phyloP scores from a whole-genome alignment of 2,113 vertebrate genomes.

The Labeo catla region DNA sequence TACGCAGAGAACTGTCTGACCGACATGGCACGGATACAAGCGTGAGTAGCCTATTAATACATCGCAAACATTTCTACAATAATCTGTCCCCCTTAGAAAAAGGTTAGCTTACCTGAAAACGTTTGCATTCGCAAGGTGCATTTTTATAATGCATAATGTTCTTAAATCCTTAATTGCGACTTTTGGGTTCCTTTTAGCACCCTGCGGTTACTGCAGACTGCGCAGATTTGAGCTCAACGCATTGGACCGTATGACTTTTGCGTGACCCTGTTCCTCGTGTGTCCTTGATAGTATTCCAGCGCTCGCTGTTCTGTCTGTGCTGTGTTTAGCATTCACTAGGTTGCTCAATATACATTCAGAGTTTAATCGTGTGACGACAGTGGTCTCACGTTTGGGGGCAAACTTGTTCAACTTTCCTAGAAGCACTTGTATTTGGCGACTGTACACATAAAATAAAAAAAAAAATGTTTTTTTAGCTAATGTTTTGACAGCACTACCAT shows the following conservation, averaged over 20 bases:
- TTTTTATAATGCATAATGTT: constrained; percentile 12
- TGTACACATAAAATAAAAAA: not conserved
- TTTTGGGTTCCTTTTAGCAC: not conserved
- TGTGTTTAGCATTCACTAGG: not conserved
- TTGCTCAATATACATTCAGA: not conserved
- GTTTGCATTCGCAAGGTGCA: constrained; percentile 24
- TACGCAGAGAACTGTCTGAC: no score
- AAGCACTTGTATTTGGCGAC: not conserved
- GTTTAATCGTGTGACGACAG: not conserved
- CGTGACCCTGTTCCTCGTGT: not conserved
- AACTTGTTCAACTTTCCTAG: not conserved
- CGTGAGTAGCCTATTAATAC: no score
- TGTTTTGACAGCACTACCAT: constrained; percentile 15
- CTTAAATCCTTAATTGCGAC: not conserved
- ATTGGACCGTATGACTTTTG: not conserved
- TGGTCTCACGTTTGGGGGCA: not conserved
- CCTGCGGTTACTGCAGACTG: not conserved
- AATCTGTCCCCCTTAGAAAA: not conserved
- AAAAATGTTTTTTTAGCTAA: no score
- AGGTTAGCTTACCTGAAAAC: constrained; percentile 27
- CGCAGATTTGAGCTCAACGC: not conserved
- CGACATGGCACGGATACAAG: no score
- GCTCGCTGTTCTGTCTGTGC: not conserved
- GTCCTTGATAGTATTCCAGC: constrained; percentile 8
- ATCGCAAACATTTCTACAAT: no score